These are phyloP conservation scores for Collichthys lucidus DNA, from an alignment of 2,113 vertebrate species.

Conservation along the genomic window DNA sequence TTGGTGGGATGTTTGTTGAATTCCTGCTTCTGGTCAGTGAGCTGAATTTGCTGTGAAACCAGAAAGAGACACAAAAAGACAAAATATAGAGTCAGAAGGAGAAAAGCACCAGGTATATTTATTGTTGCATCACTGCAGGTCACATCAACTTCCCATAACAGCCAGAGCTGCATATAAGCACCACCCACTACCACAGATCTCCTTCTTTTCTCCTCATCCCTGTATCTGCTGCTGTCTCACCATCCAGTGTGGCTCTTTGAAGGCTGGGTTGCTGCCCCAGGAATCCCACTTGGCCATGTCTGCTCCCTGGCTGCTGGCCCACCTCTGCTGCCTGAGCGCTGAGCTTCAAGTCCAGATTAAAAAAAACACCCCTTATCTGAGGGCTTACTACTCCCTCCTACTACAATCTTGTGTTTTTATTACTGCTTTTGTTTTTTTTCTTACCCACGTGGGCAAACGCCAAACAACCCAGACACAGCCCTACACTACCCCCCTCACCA, in stretches of 20 bases:
- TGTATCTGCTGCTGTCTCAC: constrained; percentile 52
- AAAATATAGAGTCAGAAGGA: neutral
- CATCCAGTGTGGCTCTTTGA: constrained; percentile 57
- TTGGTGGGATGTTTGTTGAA: constrained; percentile 92
- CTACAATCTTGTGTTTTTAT: constrained; percentile 10
- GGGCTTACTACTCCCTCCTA: constrained; percentile 13
- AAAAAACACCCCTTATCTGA: neutral
- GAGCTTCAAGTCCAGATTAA: constrained; percentile 13
- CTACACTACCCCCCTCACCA: constrained; percentile 23
- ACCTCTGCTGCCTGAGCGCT: constrained; percentile 28
- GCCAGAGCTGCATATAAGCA: neutral
- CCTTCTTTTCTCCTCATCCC: neutral
- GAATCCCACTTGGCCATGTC: constrained; percentile 64
- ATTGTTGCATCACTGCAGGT: neutral
- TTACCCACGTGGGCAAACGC: neutral
- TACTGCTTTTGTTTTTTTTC: constrained; percentile 5
- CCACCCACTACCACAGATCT: neutral
- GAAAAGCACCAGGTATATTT: neutral
- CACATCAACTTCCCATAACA: neutral
- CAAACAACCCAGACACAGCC: constrained; percentile 40
- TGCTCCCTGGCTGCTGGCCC: constrained; percentile 10
- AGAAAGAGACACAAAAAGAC: neutral
- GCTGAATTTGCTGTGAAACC: constrained; percentile 87
- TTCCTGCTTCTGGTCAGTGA: constrained; percentile 91
- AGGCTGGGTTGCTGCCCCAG: constrained; percentile 43